Percentiles rank a stretch among this genome's conserved stretches.
phyloP scores from a whole-genome alignment of 2,888 invertebrate species.

The Caenorhabditis angaria region DNA sequence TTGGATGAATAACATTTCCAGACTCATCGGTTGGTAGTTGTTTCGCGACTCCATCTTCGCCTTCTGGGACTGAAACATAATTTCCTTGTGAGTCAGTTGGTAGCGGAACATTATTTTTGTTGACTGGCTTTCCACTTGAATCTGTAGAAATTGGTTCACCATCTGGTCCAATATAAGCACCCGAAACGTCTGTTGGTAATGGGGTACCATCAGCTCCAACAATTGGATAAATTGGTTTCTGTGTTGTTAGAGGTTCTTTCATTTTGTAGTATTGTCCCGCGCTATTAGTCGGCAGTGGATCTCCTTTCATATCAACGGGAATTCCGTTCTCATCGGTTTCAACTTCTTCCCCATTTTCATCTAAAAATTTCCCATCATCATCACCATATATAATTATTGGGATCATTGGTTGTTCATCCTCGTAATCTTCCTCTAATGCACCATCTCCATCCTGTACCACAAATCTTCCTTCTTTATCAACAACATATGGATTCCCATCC shows the following conservation, averaged over 20 bases:
- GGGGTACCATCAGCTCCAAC: slow-evolving; percentile 45
- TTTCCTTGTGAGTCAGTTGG: slow-evolving; percentile 24
- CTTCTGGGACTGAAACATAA: slow-evolving; percentile 16
- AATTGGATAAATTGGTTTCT: slow-evolving; percentile 27
- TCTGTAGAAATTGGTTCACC: slow-evolving; percentile 23
- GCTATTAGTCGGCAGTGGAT: slow-evolving; percentile 48
- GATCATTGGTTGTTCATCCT: slow-evolving; percentile 32
- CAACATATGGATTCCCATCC: slow-evolving; percentile 44
- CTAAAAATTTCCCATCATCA: slow-evolving; percentile 48
- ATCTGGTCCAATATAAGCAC: slow-evolving; percentile 22
- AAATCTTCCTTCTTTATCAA: slow-evolving; percentile 46
- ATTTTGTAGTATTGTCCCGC: slow-evolving; percentile 41
- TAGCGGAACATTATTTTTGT: slow-evolving; percentile 24
- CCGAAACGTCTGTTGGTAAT: slow-evolving; percentile 32
- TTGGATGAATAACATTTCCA: slow-evolving; percentile 36
- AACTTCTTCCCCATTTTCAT: slow-evolving; percentile 45
- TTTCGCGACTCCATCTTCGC: slow-evolving; percentile 13
- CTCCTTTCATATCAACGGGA: slow-evolving; percentile 48
- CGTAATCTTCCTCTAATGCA: slow-evolving; percentile 23
- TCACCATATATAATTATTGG: slow-evolving; percentile 45
- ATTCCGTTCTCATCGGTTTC: slow-evolving; percentile 40
- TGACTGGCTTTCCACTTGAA: slow-evolving; percentile 23
- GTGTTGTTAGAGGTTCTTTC: slow-evolving; percentile 19
- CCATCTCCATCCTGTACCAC: slow-evolving; percentile 28
- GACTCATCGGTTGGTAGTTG: slow-evolving; percentile 28